phyloP scores from a whole-genome alignment of 2,797 vertebrate species.

The Microctenopoma lineatum region DNA sequence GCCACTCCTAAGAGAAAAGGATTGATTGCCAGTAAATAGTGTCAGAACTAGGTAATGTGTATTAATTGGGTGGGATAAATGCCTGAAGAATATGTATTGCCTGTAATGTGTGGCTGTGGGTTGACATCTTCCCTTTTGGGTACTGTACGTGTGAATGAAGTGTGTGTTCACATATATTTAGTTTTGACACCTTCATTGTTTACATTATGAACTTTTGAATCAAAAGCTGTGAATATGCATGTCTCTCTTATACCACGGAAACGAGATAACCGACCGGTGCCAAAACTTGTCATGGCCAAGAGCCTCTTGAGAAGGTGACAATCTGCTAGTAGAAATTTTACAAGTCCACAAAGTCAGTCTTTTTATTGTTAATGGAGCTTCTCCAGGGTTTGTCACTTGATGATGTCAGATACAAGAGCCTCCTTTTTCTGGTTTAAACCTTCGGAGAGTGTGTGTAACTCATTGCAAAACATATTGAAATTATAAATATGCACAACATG shows the following conservation, averaged over 20 bases:
- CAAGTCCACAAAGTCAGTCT: slow-evolving; percentile 32
- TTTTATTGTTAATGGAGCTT: slow-evolving; percentile 40
- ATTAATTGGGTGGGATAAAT: slow-evolving; percentile 23
- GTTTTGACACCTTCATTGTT: slow-evolving; percentile 73
- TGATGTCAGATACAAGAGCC: slow-evolving; percentile 29
- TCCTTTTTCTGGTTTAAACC: slow-evolving; percentile 17
- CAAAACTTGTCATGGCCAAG: slow-evolving; percentile 8
- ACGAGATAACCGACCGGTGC: background rate
- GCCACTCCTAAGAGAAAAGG: slow-evolving; percentile 27
- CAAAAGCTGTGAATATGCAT: slow-evolving; percentile 25
- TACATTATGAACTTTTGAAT: slow-evolving; percentile 50
- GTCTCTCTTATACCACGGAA: slow-evolving; percentile 23
- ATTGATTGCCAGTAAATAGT: slow-evolving; percentile 26
- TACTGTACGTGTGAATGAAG: slow-evolving; percentile 36
- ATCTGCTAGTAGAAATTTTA: slow-evolving; percentile 36
- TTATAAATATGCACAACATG: background rate
- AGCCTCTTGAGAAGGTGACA: slow-evolving; percentile 28
- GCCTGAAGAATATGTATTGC: slow-evolving; percentile 23
- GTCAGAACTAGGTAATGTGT: slow-evolving; percentile 32
- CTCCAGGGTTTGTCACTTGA: slow-evolving; percentile 34
- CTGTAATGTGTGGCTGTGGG: slow-evolving; percentile 18
- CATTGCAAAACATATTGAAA: background rate
- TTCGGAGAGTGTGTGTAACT: slow-evolving; percentile 16
- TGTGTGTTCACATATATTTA: slow-evolving; percentile 60
- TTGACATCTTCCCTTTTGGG: slow-evolving; percentile 38